phyloP scores from a whole-genome alignment of 2,888 invertebrate species.

The Orchesella flavescens region DNA sequence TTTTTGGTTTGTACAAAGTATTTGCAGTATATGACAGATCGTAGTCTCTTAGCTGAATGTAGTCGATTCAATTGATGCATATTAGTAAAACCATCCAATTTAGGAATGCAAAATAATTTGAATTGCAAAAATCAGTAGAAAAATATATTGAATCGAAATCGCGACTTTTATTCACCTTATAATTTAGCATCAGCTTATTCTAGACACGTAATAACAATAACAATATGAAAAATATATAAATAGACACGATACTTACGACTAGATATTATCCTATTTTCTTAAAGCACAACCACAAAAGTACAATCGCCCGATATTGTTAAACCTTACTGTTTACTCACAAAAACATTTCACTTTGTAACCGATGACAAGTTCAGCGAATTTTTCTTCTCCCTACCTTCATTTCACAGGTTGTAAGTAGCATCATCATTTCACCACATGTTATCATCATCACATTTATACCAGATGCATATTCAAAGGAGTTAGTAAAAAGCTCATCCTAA shows the following conservation, averaged over 20 bases:
- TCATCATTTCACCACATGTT: constrained; percentile 18
- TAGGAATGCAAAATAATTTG: no score
- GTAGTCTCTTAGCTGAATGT: no score
- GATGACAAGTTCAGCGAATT: not conserved
- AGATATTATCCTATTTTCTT: constrained; percentile 3
- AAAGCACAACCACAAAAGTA: not conserved
- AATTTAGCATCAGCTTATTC: constrained; percentile 12
- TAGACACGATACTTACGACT: constrained; percentile 23
- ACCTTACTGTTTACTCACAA: not conserved
- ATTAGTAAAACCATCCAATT: no score
- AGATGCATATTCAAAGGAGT: not conserved
- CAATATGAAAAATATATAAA: constrained; percentile 60
- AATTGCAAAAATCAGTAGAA: no score
- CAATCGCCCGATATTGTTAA: not conserved
- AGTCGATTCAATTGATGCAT: no score
- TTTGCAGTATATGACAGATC: no score
- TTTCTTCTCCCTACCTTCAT: not conserved
- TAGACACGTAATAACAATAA: constrained; percentile 18
- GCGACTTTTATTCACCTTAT: not conserved
- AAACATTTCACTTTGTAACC: not conserved
- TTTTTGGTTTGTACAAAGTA: no score
- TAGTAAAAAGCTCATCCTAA: not conserved
- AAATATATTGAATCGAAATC: not conserved
- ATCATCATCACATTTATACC: constrained; percentile 30
- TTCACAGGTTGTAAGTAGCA: not conserved